Percentiles rank a stretch among this genome's conserved stretches.
These are phyloP conservation scores for Dermatophagoides farinae DNA, from an alignment of 1,140 invertebrate genomes.

Conservation along the genomic window DNA sequence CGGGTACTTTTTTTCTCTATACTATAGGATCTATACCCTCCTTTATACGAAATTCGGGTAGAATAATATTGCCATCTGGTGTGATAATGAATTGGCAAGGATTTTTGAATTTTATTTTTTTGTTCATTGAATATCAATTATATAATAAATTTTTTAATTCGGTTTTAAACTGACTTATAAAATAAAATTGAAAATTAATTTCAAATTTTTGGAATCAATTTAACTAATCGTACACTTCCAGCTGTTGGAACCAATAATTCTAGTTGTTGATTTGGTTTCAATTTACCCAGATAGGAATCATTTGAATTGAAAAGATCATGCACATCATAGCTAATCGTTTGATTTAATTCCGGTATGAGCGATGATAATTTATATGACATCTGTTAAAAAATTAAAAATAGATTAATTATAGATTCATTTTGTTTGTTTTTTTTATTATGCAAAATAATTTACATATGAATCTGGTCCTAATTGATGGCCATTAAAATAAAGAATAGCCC, in stretches of 20 bases:
- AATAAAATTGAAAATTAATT: not conserved
- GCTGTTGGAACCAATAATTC: slow-evolving; percentile 84
- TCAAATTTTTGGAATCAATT: slow-evolving; percentile 4
- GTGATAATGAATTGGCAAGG: no score
- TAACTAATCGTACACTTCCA: slow-evolving; percentile 29
- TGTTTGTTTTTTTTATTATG: no score
- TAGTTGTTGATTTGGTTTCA: slow-evolving; percentile 62
- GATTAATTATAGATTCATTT: no score
- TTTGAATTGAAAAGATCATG: slow-evolving; percentile 52
- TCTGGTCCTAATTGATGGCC: not conserved
- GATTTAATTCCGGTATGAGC: not conserved
- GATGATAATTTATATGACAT: not conserved
- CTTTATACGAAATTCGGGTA: no score
- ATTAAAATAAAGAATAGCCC: slow-evolving; percentile 2
- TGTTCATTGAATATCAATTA: no score
- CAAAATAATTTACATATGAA: not conserved
- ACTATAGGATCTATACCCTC: no score
- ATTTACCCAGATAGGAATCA: slow-evolving; percentile 50
- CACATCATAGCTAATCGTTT: slow-evolving; percentile 39
- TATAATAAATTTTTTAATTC: no score
- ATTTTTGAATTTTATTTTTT: not conserved
- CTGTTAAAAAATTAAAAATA: not conserved
- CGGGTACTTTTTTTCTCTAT: no score
- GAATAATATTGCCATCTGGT: no score
- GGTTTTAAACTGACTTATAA: not conserved